Conservation (phyloP, 2,888 invertebrate species). For the Entomobrya proxima region DNA sequence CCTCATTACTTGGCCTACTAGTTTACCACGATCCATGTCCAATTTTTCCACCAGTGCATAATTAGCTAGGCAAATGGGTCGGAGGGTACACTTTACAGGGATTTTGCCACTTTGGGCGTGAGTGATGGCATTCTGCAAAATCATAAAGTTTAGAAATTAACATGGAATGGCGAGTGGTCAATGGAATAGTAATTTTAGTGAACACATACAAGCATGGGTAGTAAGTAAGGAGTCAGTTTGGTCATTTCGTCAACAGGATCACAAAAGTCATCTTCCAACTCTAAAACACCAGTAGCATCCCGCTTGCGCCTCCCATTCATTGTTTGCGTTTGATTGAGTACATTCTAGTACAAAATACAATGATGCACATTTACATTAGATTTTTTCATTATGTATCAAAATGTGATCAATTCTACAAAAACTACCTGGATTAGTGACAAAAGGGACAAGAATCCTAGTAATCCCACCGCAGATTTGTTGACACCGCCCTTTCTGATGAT, state of each 20-base stretch:
- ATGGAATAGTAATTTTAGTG: neutral
- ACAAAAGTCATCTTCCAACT: slow-evolving; percentile 1
- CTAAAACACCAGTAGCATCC: neutral
- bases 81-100: slow-evolving; percentile 66
- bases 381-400: neutral
- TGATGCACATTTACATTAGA: neutral
- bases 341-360: slow-evolving; percentile 26
- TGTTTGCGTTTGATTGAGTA: slow-evolving; percentile 46
- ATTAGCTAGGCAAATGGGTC: slow-evolving; percentile 70
- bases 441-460: slow-evolving; percentile 73
- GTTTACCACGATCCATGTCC: slow-evolving; percentile 58
- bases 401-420: neutral
- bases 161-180: neutral
- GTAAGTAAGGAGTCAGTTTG: neutral
- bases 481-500: slow-evolving; percentile 55
- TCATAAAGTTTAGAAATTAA: neutral
- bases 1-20: slow-evolving; percentile 57
- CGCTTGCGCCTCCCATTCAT: slow-evolving; percentile 13
- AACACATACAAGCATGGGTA: slow-evolving; percentile 36
- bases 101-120: slow-evolving; percentile 69
- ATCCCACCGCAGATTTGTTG: slow-evolving; percentile 73
- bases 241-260: neutral
- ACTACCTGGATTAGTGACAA: slow-evolving; percentile 74
- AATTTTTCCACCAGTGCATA: slow-evolving; percentile 55
- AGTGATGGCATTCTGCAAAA: slow-evolving; percentile 66